Evolutionary conservation across 1,140 invertebrate species (phyloP), one percentile per base, ranked within the genome.

Genomic region (Pygmarrhopalites habei): DNA sequence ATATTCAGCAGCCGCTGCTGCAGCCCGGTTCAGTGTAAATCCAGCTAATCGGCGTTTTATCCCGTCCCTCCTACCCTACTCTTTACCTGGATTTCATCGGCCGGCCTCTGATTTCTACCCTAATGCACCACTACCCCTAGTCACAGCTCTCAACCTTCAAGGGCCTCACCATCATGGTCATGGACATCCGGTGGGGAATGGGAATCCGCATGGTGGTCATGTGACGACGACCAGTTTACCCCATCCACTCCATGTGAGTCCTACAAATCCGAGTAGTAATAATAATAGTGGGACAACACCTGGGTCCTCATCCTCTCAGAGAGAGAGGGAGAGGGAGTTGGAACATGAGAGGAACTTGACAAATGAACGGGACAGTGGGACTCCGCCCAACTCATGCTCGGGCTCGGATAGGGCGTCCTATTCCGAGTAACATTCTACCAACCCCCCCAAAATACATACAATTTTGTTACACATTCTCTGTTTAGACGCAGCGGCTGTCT

Each of bases 371-470:
- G 68, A 69, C 46, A 62, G 41, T 23, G 61, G 58, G 58, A 71
- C 69, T 63, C 69, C 69, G 43, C 69, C 69, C 28, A 67, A 65
- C 60, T 71, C 69, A 21, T 67, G 69, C 64, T 71, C 69, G 21
- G 69, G 69, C 58, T 71, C 69, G 60, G 69, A 71, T 66, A 71
- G 69, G 66, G 69, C 69, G 21, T 64, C 60, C 43, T 70, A 70
- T 30, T 70, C 68, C 15, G 68, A 70, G 51, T 70, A 47, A 61
- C n/a, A n/a, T n/a, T n/a, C n/a, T n/a, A n/a, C n/a, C n/a, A n/a
- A n/a, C n/a, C n/a, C n/a, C n/a, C n/a, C n/a, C n/a, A n/a, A n/a
- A n/a, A n/a, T n/a, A n/a, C n/a, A n/a, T n/a, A n/a, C n/a, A n/a
- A n/a, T n/a, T n/a, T n/a, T n/a, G n/a, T n/a, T n/a, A n/a, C n/a